phyloP scores from a whole-genome alignment of 2,888 invertebrate genomes.

The Lasioglossum lativentre region DNA sequence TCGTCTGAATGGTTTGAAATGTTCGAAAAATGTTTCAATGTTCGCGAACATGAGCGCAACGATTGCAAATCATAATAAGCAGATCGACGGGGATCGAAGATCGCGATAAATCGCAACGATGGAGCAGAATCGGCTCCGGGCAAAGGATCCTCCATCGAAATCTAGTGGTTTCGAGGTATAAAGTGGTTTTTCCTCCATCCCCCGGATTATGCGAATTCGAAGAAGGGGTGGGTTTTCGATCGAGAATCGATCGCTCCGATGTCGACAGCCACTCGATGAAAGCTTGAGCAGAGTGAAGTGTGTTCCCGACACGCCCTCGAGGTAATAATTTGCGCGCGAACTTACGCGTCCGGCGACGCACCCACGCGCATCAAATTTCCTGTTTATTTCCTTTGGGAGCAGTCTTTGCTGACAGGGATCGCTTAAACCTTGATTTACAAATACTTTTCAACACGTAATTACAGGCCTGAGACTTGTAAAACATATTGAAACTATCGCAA shows the following conservation, averaged over 20 bases:
- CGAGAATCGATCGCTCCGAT: conserved; percentile 29
- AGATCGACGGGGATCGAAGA: not conserved
- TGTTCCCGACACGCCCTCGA: conserved; percentile 59
- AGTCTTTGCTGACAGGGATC: too few species aligned
- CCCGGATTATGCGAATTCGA: conserved; percentile 24
- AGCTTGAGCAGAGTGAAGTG: conserved; percentile 36
- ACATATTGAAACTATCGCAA: too few species aligned
- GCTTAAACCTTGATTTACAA: too few species aligned
- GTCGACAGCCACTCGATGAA: conserved; percentile 60
- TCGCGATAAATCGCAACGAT: not conserved
- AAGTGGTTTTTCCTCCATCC: conserved; percentile 3
- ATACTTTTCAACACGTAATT: too few species aligned
- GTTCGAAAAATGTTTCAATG: too few species aligned
- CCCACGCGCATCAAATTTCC: not conserved
- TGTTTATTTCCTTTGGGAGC: not conserved
- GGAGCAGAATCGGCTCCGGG: not conserved
- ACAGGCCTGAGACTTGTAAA: too few species aligned
- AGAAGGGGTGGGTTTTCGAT: not conserved
- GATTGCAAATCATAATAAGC: not conserved
- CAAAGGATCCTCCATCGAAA: conserved; percentile 2
- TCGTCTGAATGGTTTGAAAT: too few species aligned
- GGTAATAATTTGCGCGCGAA: conserved; percentile 42
- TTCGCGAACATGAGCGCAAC: not conserved
- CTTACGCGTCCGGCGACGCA: not conserved
- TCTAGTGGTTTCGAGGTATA: not conserved